phyloP scores from a whole-genome alignment of 1,140 invertebrate genomes.

The Drosophila busckii region DNA sequence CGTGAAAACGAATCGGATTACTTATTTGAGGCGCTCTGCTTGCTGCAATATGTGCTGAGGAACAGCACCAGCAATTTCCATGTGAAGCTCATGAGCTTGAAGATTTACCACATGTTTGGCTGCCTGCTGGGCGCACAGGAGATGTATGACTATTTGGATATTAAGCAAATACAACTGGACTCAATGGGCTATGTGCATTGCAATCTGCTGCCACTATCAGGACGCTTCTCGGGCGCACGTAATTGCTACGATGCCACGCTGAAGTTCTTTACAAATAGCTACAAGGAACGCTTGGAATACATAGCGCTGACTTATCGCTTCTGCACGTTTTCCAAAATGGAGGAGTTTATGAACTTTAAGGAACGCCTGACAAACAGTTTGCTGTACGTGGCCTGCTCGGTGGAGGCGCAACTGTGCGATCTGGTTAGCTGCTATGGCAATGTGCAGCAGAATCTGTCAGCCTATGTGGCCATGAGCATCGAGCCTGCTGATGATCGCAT shows the following conservation, averaged over 20 bases:
- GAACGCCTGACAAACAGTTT: conserved; percentile 90
- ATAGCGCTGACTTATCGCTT: conserved; percentile 95
- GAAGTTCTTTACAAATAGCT: conserved; percentile 92
- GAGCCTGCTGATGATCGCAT: conserved; percentile 79
- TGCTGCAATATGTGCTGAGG: conserved; percentile 85
- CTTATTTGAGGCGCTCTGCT: conserved; percentile 83
- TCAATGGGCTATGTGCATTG: conserved; percentile 92
- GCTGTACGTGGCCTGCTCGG: conserved; percentile 86
- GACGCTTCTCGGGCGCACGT: conserved; percentile 83
- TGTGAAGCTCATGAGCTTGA: conserved; percentile 86
- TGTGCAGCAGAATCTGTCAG: conserved; percentile 60
- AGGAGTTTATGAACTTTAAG: conserved; percentile 92
- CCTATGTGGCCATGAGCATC: conserved; percentile 78
- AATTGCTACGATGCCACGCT: conserved; percentile 85
- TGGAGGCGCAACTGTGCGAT: conserved; percentile 90
- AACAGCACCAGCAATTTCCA: conserved; percentile 89
- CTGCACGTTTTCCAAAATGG: conserved; percentile 94
- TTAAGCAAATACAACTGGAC: conserved; percentile 97
- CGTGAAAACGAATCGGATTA: conserved; percentile 81
- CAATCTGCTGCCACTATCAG: conserved; percentile 85
- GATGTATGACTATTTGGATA: conserved; percentile 87
- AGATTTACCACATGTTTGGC: conserved; percentile 86
- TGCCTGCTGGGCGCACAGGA: conserved; percentile 84
- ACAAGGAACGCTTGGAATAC: conserved; percentile 94
- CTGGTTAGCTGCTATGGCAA: conserved; percentile 80